These are phyloP conservation scores for Amorpha juglandis DNA, from an alignment of 2,888 invertebrate genomes.

Conservation along the genomic window DNA sequence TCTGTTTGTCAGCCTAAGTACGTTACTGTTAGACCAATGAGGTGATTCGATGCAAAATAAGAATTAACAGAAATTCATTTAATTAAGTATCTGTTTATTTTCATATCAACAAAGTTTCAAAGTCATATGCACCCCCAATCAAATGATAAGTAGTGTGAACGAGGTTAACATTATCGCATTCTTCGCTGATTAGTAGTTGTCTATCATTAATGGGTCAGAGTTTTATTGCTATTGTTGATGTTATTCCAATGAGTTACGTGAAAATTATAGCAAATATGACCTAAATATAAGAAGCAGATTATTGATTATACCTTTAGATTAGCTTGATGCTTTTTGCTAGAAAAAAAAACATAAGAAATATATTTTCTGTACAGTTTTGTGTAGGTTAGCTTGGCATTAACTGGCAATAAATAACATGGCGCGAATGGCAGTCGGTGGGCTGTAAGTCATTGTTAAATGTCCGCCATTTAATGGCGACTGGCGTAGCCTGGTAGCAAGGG, in stretches of 20 bases:
- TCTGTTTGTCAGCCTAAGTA: too few species aligned
- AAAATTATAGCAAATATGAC: neutral
- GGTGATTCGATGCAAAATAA: too few species aligned
- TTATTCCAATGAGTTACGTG: neutral
- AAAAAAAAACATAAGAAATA: neutral
- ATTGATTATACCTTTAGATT: too few species aligned
- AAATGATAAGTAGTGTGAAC: constrained; percentile 29
- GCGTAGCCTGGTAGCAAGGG: neutral
- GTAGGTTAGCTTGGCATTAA: constrained; percentile 44
- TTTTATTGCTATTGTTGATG: constrained; percentile 25
- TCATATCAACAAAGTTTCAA: neutral
- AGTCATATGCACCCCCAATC: constrained; percentile 3
- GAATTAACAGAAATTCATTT: neutral
- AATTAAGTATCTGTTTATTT: neutral
- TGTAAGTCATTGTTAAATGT: constrained; percentile 14
- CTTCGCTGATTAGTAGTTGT: constrained; percentile 35
- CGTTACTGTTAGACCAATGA: too few species aligned
- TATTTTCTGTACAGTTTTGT: neutral
- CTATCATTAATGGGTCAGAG: constrained; percentile 38
- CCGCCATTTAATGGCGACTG: neutral
- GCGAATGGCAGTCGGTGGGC: constrained; percentile 6
- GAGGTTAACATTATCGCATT: constrained; percentile 47
- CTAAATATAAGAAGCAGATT: too few species aligned
- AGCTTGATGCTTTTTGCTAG: neutral
- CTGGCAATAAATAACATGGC: constrained; percentile 40